Percentiles rank a stretch among this genome's conserved stretches.
phyloP scores from a whole-genome alignment of 2,888 invertebrate species.

The Zygothrica quintamaculata region DNA sequence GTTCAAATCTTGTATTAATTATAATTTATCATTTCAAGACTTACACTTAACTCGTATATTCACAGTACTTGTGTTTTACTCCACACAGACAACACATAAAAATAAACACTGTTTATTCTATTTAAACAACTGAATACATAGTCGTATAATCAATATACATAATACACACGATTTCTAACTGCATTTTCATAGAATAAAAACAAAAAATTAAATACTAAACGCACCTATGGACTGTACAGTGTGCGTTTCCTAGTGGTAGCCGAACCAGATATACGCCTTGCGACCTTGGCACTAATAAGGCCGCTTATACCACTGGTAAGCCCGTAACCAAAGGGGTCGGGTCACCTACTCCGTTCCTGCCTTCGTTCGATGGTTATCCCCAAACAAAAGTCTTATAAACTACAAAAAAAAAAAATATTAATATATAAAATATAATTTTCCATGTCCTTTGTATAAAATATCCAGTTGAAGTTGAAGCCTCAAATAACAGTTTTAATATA shows the following conservation, averaged over 20 bases:
- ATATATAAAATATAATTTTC: too few relatives aligned
- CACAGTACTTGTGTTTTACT: constrained; percentile 5
- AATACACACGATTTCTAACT: constrained; percentile 35
- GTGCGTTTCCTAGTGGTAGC: constrained; percentile 82
- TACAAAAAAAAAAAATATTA: constrained; percentile 16
- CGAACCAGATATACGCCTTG: constrained; percentile 81
- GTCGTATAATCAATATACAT: constrained; percentile 1
- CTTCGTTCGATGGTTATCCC: constrained; percentile 26
- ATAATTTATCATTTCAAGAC: constrained; percentile 56
- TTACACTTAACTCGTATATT: constrained; percentile 11
- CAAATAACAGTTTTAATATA: constrained; percentile 46
- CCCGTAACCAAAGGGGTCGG: constrained; percentile 55
- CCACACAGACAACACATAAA: constrained; percentile 3
- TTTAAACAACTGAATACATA: constrained; percentile 3
- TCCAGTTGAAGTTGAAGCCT: constrained; percentile 48
- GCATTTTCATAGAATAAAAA: constrained; percentile 73
- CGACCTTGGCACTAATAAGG: constrained; percentile 81
- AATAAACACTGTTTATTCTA: constrained; percentile 11
- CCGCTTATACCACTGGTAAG: constrained; percentile 83
- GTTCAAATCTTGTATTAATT: constrained; percentile 56
- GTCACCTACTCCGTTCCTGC: constrained; percentile 38
- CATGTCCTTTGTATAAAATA: constrained; percentile 64
- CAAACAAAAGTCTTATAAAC: constrained; percentile 44
- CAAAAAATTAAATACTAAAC: constrained; percentile 70
- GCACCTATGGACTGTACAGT: constrained; percentile 79